Evolutionary conservation across 1,140 invertebrate species (phyloP), one percentile per base, ranked within the genome.

Genomic region (Halictus rubicundus): DNA sequence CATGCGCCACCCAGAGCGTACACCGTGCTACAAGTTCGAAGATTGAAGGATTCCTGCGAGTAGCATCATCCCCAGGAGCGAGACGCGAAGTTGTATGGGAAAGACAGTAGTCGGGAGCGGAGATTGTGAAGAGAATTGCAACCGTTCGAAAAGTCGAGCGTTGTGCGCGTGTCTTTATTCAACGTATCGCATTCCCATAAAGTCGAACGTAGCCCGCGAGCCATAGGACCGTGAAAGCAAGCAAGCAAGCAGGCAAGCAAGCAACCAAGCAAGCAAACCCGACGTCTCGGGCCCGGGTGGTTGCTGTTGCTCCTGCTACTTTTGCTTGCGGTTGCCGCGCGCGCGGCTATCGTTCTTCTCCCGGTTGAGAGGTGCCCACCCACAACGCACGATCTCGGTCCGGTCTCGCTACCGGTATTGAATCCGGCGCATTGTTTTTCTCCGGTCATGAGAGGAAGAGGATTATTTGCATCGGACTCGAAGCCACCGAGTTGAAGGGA

Each of bases 371-470:
- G 81, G 76, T 87, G 92, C 91, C 92, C 92, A 93, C 92, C 92
- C 92, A 92, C 92, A 91, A 92, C 85, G 92, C 91, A 92, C 91
- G 91, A 92, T 93, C 89, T 91, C 86, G 78, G 69, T 80, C 86
- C 72, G 86, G 70, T 75, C 87, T 90, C 83, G 92, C 92, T 93
- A 93, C 92, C 90, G 91, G 92, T 93, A 93, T 93, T 93, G 92
- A 93, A 92, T 92, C 91, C 87, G 80, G 88, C 88, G 90, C 89
- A 93, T 93, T 93, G 91, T 93, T 92, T 93, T 93, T 92, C 88
- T 89, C 87, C 88, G 83, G 85, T 89, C 90, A 90, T 90, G 89
- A 91, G 90, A 91, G 88, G 86, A 87, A 86, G 86, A 89, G 87
- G 87, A 92, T 92, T 92, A 93, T 93, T 92, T 92, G 90, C 91